Conservation (phyloP, 1,140 invertebrate genomes). For the Drosophila ercepeae region DNA sequence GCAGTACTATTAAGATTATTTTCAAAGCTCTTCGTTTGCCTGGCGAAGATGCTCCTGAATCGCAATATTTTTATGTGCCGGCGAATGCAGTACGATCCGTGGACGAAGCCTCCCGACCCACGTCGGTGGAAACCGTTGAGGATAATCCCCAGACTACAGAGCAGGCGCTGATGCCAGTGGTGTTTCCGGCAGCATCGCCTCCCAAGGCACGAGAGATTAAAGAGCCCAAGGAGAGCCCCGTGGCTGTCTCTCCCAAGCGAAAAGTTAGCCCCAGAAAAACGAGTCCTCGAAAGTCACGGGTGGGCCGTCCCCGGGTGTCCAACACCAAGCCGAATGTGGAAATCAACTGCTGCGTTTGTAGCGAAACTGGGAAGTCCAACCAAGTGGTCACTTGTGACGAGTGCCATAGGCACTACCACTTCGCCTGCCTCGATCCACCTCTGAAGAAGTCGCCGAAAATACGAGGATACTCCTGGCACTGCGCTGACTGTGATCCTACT, state of each 20-base stretch:
- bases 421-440: slow-evolving; percentile 95
- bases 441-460: slow-evolving; percentile 96
- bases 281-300: slow-evolving; percentile 61
- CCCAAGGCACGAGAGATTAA: slow-evolving; percentile 36
- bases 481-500: slow-evolving; percentile 96
- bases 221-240: slow-evolving; percentile 28
- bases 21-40: slow-evolving; percentile 92
- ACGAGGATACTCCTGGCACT: slow-evolving; percentile 97
- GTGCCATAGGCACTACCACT: slow-evolving; percentile 95
- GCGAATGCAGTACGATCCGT: slow-evolving; percentile 81
- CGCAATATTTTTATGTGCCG: slow-evolving; percentile 81
- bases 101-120: slow-evolving; percentile 78
- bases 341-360: slow-evolving; percentile 72
- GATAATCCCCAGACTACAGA: slow-evolving; percentile 49
- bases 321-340: slow-evolving; percentile 50
- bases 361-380: slow-evolving; percentile 60
- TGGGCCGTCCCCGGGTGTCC: slow-evolving; percentile 54
- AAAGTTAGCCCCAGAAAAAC: slow-evolving; percentile 66
- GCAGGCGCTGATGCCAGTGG: slow-evolving; percentile 18
- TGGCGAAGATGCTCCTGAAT: slow-evolving; percentile 85
- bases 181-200: slow-evolving; percentile 12
- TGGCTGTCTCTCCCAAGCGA: slow-evolving; percentile 36
- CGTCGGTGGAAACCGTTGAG: slow-evolving; percentile 81
- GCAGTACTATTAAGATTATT: slow-evolving; percentile 86
- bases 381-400: slow-evolving; percentile 92